Evolutionary conservation across 2,888 invertebrate species (phyloP).

Genomic region (Limnephilus marmoratus): DNA sequence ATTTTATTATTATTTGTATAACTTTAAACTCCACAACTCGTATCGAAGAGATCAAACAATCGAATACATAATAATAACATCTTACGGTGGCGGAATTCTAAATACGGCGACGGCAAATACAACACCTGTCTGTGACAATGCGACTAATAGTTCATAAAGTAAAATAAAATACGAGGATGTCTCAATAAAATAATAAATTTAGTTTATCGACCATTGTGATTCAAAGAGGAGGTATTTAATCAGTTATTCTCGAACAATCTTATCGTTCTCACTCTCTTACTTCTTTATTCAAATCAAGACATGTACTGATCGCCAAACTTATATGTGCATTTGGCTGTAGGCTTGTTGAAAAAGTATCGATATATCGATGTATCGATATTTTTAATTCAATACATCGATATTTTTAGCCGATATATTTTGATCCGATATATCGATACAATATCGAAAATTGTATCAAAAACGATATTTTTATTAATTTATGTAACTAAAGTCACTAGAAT

Average conservation of each 20-base stretch:
- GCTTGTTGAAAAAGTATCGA: no score
- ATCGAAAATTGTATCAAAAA: no score
- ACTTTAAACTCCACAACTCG: background rate
- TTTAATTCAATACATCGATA: no score
- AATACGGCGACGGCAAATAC: background rate
- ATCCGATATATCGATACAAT: no score
- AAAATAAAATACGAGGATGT: background rate
- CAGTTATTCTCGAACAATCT: background rate
- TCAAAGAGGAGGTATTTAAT: background rate
- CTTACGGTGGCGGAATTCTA: background rate
- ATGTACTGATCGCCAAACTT: background rate
- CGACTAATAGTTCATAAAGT: background rate
- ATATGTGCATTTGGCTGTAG: background rate
- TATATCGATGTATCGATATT: no score
- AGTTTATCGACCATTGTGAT: background rate
- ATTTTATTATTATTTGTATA: background rate
- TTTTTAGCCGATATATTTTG: no score
- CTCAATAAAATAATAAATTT: background rate
- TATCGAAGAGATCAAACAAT: background rate
- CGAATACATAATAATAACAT: background rate
- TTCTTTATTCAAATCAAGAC: background rate
- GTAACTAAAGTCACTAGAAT: no score
- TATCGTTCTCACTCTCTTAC: background rate
- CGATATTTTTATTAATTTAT: no score
- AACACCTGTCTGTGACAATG: background rate